Conservation (phyloP, 2,888 invertebrate species). For the Pristionchus entomophagus region DNA sequence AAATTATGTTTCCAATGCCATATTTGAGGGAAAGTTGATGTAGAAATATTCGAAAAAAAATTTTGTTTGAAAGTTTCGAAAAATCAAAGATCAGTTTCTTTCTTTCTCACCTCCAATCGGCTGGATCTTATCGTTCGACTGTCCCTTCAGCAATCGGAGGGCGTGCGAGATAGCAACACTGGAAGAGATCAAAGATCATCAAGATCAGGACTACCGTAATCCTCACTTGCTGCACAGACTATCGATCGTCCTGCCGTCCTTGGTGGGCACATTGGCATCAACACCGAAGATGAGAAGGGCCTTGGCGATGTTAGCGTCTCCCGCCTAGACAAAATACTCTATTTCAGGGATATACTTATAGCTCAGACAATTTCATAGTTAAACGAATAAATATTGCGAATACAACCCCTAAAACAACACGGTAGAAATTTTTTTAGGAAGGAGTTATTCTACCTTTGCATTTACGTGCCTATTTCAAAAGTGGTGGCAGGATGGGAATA, state of each 20-base stretch:
- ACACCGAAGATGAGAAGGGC: constrained; percentile 43
- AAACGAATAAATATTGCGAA: no score
- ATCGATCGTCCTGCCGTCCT: not conserved
- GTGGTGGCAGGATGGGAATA: no score
- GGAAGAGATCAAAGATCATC: not conserved
- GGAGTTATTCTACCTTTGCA: no score
- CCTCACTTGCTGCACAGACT: constrained; percentile 30
- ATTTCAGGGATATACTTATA: not conserved
- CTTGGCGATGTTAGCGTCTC: constrained; percentile 30
- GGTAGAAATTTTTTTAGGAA: no score
- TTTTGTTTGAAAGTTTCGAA: no score
- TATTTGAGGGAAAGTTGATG: no score
- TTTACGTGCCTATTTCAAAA: no score
- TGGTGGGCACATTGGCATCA: not conserved
- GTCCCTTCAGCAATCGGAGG: constrained; percentile 29
- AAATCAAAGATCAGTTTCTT: not conserved
- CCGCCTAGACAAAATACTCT: not conserved
- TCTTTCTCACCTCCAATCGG: constrained; percentile 29
- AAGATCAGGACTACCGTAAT: not conserved
- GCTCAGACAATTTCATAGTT: no score
- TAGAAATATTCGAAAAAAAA: no score
- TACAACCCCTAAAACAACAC: no score
- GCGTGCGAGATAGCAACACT: constrained; percentile 33
- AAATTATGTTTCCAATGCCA: no score
- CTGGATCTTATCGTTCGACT: constrained; percentile 12